A percentile compares a stretch with the other conserved stretches of the same genome.
Conservation (phyloP, 2,113 vertebrate species). For the Merops nubicus region DNA sequence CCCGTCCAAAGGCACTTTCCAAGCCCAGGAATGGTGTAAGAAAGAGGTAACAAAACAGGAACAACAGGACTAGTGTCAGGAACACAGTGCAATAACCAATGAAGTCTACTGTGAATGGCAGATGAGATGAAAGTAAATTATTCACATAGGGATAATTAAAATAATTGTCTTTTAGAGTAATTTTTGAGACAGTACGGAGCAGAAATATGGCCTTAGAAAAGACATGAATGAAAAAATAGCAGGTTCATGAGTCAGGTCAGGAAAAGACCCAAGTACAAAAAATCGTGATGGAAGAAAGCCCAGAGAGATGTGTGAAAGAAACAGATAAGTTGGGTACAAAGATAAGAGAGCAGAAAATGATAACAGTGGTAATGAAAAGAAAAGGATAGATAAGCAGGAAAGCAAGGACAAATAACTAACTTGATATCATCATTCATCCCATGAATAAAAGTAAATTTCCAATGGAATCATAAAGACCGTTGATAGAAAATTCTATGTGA, state of each 20-base stretch:
- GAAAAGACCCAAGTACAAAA: neutral
- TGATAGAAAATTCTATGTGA: neutral
- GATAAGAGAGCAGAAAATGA: neutral
- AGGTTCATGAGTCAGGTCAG: neutral
- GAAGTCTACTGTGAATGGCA: neutral
- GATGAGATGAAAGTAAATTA: neutral
- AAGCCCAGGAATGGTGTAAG: neutral
- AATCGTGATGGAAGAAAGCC: neutral
- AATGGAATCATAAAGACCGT: neutral
- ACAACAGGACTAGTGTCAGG: neutral
- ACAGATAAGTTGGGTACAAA: neutral
- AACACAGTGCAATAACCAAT: neutral
- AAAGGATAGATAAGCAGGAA: neutral
- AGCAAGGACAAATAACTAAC: neutral
- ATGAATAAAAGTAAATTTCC: neutral
- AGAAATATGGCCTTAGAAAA: neutral
- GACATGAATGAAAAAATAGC: neutral
- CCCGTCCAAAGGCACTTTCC: neutral
- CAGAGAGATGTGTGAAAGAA: neutral
- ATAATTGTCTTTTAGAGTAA: neutral
- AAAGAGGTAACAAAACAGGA: neutral
- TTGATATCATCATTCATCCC: neutral
- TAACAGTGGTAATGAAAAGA: neutral
- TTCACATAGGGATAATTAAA: neutral
- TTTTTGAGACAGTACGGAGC: neutral